Percentiles rank a stretch among this genome's conserved stretches.
Evolutionary conservation across 2,888 invertebrate genomes (phyloP).

Genomic region (Phortica magna): DNA sequence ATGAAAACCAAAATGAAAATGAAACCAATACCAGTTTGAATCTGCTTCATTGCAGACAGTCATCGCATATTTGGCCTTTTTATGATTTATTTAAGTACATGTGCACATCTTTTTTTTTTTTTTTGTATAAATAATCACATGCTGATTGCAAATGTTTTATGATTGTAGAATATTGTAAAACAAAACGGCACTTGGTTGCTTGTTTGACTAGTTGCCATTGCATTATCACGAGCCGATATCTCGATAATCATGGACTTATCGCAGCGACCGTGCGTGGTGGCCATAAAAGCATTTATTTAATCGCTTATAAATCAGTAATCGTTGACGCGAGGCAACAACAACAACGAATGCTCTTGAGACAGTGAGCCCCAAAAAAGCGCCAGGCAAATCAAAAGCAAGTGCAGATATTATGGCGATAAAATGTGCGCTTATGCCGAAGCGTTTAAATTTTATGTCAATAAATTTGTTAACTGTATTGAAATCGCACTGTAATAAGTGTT

Average conservation of each 20-base stretch:
- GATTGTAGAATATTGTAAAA: not conserved
- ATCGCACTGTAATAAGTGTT: not conserved
- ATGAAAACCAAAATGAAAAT: no score
- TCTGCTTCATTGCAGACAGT: no score
- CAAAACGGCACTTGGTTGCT: not conserved
- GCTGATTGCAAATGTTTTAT: not conserved
- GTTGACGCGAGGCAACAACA: constrained; percentile 18
- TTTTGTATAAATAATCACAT: not conserved
- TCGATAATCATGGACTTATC: constrained; percentile 11
- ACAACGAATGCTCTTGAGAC: not conserved
- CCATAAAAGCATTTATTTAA: constrained; percentile 46
- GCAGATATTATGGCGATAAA: not conserved
- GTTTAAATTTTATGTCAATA: not conserved
- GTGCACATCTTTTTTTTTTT: not conserved
- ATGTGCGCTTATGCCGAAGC: constrained; percentile 35
- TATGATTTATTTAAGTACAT: not conserved
- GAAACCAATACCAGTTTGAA: no score
- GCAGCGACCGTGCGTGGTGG: not conserved
- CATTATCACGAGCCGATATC: not conserved
- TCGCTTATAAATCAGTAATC: constrained; percentile 64
- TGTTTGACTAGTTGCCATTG: not conserved
- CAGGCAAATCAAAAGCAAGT: no score
- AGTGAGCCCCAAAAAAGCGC: no score
- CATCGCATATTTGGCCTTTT: not conserved
- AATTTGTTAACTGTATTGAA: constrained; percentile 30